A percentile compares a stretch with the other conserved stretches of the same genome.
These are phyloP conservation scores for Drosophila robusta DNA, from an alignment of 2,888 invertebrate species.

Conservation along the genomic window DNA sequence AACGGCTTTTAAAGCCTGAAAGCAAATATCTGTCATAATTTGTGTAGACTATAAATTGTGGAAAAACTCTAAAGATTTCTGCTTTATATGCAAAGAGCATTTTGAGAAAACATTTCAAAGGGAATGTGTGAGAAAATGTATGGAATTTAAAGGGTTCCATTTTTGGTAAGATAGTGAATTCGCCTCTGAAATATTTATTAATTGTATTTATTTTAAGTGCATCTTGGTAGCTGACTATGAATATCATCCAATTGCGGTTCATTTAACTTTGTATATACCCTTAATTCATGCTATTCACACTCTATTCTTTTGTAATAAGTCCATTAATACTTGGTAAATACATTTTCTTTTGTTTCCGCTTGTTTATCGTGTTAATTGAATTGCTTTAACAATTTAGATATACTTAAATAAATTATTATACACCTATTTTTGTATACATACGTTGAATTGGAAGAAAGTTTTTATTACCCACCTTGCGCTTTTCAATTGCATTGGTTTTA, in stretches of 20 bases:
- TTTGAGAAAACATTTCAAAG: constrained; percentile 4
- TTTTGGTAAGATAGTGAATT: too few species aligned
- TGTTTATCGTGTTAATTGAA: constrained; percentile 39
- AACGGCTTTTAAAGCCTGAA: constrained; percentile 54
- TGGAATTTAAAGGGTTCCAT: background rate
- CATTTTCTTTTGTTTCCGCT: background rate
- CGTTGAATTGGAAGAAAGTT: constrained; percentile 6
- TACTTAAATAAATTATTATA: constrained; percentile 25
- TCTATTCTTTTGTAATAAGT: background rate
- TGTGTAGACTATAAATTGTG: constrained; percentile 43
- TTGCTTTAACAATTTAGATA: constrained; percentile 4
- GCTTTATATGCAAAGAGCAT: constrained; percentile 13
- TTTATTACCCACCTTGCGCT: constrained; percentile 23
- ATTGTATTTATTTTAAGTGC: background rate
- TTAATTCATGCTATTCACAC: background rate
- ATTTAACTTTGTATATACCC: too few species aligned
- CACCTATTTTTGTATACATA: constrained; percentile 16
- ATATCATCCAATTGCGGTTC: too few species aligned
- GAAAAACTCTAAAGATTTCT: constrained; percentile 14
- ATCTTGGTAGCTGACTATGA: too few species aligned
- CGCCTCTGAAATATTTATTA: background rate
- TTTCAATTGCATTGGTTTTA: constrained; percentile 43
- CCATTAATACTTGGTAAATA: background rate
- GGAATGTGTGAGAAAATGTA: constrained; percentile 28
- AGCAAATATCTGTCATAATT: constrained; percentile 64